Conservation (phyloP, 2,113 vertebrate genomes). For the Jacana jacana region DNA sequence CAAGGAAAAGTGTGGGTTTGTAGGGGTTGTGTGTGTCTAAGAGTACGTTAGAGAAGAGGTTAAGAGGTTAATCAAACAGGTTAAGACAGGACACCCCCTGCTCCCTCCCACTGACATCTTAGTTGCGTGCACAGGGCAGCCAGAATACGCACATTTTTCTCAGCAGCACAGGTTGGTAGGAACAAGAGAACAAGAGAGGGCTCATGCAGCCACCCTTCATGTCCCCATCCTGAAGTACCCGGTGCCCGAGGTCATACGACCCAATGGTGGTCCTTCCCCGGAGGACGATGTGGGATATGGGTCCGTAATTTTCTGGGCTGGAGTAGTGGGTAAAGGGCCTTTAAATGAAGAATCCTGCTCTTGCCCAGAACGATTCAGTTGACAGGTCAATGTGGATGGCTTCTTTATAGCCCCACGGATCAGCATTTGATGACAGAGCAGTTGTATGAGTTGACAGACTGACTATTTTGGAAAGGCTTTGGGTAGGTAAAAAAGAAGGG, state of each 20-base stretch:
- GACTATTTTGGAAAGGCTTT: constrained; percentile 18
- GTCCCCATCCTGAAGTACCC: constrained; percentile 18
- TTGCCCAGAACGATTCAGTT: constrained; percentile 52
- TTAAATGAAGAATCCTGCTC: constrained; percentile 58
- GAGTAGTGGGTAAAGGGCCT: constrained; percentile 33
- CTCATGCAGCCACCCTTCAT: constrained; percentile 20
- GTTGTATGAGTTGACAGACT: background rate
- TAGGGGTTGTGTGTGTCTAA: background rate
- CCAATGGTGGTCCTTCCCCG: constrained; percentile 39
- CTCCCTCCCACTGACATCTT: constrained; percentile 17
- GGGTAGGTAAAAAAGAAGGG: background rate
- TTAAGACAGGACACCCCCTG: background rate
- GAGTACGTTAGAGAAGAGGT: background rate
- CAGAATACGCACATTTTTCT: constrained; percentile 53
- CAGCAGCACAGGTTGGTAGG: constrained; percentile 21
- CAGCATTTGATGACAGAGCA: constrained; percentile 21
- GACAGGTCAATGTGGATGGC: constrained; percentile 48
- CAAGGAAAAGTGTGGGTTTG: background rate
- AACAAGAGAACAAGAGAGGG: constrained; percentile 13
- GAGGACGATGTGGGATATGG: constrained; percentile 5
- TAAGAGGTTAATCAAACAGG: background rate
- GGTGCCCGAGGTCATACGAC: background rate
- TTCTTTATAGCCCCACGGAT: constrained; percentile 52
- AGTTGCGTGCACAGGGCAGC: background rate
- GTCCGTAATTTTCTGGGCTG: constrained; percentile 47